Conservation (phyloP, 2,797 vertebrate species). For the Pseudomugil tenellus region DNA sequence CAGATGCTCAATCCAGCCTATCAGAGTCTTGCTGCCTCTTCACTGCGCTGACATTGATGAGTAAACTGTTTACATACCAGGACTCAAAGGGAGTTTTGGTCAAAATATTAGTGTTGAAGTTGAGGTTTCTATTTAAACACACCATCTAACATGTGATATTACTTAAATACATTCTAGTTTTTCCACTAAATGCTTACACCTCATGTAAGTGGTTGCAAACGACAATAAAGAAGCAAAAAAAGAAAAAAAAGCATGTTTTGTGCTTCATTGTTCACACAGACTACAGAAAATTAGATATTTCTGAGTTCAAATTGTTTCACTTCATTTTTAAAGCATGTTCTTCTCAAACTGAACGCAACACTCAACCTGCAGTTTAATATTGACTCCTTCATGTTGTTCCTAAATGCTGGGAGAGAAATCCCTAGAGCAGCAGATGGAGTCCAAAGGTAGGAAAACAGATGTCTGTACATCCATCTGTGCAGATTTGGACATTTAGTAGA, state of each 20-base stretch:
- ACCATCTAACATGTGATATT: slow-evolving; percentile 48
- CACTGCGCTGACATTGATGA: slow-evolving; percentile 16
- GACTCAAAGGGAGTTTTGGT: slow-evolving; percentile 13
- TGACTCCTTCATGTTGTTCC: slow-evolving; percentile 7
- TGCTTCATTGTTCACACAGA: slow-evolving; percentile 60
- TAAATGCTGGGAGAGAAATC: slow-evolving; percentile 8
- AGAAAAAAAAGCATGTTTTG: slow-evolving; percentile 33
- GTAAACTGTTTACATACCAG: slow-evolving; percentile 34
- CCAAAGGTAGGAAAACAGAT: slow-evolving; percentile 34
- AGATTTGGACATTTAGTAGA: slow-evolving; percentile 86
- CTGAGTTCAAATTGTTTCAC: slow-evolving; percentile 23
- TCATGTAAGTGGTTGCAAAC: slow-evolving; percentile 33
- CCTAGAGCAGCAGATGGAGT: slow-evolving; percentile 32
- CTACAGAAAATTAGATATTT: slow-evolving; percentile 27
- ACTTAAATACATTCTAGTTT: slow-evolving; percentile 59
- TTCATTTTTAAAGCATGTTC: slow-evolving; percentile 10
- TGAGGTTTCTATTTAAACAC: slow-evolving; percentile 52
- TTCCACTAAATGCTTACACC: slow-evolving; percentile 47
- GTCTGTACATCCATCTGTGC: slow-evolving; percentile 18
- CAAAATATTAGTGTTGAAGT: slow-evolving; percentile 34
- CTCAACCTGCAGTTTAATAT: slow-evolving; percentile 21
- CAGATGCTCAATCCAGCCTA: neutral
- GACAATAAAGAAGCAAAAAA: slow-evolving; percentile 44
- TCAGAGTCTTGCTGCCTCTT: neutral
- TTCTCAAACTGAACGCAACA: slow-evolving; percentile 5